A percentile compares a stretch with the other conserved stretches of the same genome.
These are phyloP conservation scores for Aramus guarauna DNA, from an alignment of 2,113 vertebrate species.

Conservation along the genomic window DNA sequence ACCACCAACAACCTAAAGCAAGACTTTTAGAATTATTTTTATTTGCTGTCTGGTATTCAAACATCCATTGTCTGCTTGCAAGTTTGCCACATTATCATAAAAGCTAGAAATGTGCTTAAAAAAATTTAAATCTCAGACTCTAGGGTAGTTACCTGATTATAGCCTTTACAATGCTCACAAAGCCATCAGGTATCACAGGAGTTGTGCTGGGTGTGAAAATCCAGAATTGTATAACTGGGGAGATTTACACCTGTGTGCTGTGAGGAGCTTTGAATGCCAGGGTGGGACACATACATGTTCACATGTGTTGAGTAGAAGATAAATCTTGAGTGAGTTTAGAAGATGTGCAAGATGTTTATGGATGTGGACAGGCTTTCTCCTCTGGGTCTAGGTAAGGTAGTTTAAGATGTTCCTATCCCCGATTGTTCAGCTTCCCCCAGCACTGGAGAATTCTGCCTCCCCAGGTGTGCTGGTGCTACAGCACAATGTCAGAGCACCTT, in stretches of 20 bases:
- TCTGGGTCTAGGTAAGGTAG: not conserved
- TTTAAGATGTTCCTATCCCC: not conserved
- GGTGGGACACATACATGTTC: not conserved
- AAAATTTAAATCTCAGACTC: not conserved
- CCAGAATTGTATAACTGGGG: not conserved
- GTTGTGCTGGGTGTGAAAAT: not conserved
- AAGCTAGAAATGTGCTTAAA: not conserved
- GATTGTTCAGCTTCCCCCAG: not conserved
- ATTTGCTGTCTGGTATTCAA: not conserved
- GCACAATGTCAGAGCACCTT: not conserved
- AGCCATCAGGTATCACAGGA: not conserved
- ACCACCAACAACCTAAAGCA: not conserved
- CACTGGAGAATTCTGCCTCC: not conserved
- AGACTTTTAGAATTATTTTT: not conserved
- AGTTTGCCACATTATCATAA: not conserved
- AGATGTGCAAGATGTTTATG: not conserved
- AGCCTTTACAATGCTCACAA: not conserved
- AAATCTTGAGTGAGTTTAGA: not conserved
- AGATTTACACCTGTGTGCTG: not conserved
- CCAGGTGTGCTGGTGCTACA: not conserved
- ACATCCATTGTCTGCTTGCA: not conserved
- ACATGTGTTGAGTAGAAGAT: not conserved
- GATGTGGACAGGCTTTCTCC: not conserved
- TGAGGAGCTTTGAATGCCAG: not conserved
- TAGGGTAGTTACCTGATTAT: not conserved